A percentile compares a stretch with the other conserved stretches of the same genome.
These are phyloP conservation scores for Dryoscopus gambensis DNA, from an alignment of 2,113 vertebrate species.

Conservation along the genomic window DNA sequence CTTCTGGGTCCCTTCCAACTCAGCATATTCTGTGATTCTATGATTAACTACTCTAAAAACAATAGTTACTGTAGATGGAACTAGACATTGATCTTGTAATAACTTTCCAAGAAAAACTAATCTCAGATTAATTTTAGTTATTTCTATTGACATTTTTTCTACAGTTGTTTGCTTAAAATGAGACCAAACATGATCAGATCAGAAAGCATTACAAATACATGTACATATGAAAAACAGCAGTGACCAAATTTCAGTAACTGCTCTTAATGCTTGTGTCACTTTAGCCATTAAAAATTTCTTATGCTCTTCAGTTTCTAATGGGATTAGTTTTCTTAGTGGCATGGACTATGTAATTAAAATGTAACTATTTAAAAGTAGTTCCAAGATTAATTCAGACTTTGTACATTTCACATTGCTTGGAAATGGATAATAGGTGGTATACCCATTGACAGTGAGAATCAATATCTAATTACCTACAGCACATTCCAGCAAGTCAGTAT, in stretches of 20 bases:
- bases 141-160: background rate
- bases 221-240: background rate
- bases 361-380: constrained; percentile 56
- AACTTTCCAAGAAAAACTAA: background rate
- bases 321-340: background rate
- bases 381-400: constrained; percentile 71
- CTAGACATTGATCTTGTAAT: background rate
- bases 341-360: constrained; percentile 13
- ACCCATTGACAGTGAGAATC: constrained; percentile 78
- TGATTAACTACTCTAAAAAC: background rate
- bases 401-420: constrained; percentile 45
- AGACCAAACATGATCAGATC: background rate
- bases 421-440: constrained; percentile 64
- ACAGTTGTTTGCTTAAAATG: background rate
- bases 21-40: background rate
- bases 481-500: constrained; percentile 58
- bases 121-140: background rate
- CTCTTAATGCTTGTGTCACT: background rate
- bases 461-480: constrained; percentile 85
- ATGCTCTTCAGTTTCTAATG: background rate
- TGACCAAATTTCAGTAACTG: background rate
- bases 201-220: background rate
- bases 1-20: background rate
- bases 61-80: background rate
- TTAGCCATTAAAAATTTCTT: background rate